Evolutionary conservation across 2,113 vertebrate genomes (phyloP).

Genomic region (Charina bottae): DNA sequence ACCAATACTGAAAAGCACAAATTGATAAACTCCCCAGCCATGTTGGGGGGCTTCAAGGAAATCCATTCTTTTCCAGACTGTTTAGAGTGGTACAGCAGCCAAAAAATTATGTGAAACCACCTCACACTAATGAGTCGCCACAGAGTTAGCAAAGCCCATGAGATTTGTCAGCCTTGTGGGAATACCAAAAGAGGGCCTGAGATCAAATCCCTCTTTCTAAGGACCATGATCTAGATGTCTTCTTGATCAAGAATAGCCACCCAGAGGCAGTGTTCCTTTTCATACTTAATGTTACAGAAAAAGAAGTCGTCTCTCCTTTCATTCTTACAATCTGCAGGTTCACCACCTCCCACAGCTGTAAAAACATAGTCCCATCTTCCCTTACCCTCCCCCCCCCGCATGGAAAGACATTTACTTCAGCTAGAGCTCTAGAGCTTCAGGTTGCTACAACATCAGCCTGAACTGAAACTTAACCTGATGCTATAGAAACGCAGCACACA

Average conservation of each 20-base stretch:
- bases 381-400: accelerated
- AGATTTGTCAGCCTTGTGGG: background rate
- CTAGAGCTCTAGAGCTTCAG: constrained; percentile 26
- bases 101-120: background rate
- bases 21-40: background rate
- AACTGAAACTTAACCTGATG: constrained; percentile 59
- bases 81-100: background rate
- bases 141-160: background rate
- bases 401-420: constrained; percentile 35
- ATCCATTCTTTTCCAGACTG: background rate
- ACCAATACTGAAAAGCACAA: background rate
- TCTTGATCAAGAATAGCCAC: constrained; percentile 45
- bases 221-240: constrained; percentile 33
- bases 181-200: background rate
- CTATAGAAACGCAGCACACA: constrained; percentile 57
- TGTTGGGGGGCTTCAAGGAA: background rate
- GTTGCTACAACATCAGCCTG: constrained; percentile 22
- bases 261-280: constrained; percentile 27
- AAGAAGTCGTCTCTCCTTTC: constrained; percentile 55
- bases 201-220: constrained; percentile 12
- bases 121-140: background rate
- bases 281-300: constrained; percentile 65
- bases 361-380: background rate
- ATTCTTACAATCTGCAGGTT: constrained; percentile 49
- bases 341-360: constrained; percentile 28